Percentiles rank a stretch among this genome's conserved stretches.
Evolutionary conservation across 2,797 vertebrate genomes (phyloP).

Genomic region (Phaenicophaeus curvirostris): DNA sequence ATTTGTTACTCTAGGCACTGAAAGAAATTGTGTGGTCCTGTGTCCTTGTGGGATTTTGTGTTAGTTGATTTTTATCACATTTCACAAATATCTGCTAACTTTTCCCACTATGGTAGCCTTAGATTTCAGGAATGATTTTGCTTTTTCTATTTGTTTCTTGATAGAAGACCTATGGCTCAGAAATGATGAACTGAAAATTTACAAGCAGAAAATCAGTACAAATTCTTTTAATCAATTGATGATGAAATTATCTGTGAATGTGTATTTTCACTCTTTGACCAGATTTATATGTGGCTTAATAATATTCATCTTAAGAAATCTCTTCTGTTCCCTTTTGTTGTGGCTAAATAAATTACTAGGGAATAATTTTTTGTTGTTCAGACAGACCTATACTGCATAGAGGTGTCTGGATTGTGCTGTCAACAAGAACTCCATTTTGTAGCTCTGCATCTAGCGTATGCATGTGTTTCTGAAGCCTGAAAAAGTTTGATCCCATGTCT

Average conservation of each 20-base stretch:
- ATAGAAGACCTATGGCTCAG: background rate
- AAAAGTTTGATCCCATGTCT: background rate
- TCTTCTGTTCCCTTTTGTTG: background rate
- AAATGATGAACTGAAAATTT: background rate
- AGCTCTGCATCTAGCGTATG: fast-evolving
- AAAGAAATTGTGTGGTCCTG: background rate
- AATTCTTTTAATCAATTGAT: background rate
- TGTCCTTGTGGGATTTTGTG: background rate
- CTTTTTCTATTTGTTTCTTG: background rate
- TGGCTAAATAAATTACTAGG: conserved; percentile 6
- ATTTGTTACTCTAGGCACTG: background rate
- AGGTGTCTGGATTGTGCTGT: background rate
- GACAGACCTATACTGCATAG: background rate
- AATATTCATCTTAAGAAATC: background rate
- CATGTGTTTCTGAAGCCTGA: background rate
- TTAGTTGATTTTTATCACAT: background rate
- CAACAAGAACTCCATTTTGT: background rate
- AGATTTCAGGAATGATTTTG: background rate
- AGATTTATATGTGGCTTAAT: background rate
- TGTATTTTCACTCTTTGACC: conserved; percentile 14
- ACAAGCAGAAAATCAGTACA: background rate
- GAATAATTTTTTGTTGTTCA: background rate
- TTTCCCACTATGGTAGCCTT: background rate
- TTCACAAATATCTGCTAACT: background rate
- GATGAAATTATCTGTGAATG: conserved; percentile 14